These are phyloP conservation scores for Caenorhabditis remanei DNA, from an alignment of 1,140 invertebrate species.

Conservation along the genomic window DNA sequence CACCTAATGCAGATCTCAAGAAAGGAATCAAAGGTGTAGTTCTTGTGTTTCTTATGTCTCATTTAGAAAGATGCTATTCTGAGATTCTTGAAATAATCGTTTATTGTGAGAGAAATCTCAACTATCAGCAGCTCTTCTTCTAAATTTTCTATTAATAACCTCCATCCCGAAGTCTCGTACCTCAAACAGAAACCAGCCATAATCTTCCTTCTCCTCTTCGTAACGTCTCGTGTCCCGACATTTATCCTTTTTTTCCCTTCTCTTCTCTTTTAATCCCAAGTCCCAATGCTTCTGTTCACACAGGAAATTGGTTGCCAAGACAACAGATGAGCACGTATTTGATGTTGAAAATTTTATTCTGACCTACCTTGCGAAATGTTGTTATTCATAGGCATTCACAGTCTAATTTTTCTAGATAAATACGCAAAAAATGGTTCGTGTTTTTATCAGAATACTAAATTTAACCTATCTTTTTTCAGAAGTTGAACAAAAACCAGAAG, in stretches of 20 bases:
- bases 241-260: background rate
- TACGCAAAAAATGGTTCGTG: background rate
- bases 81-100: background rate
- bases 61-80: background rate
- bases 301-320: background rate
- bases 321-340: conserved; percentile 9
- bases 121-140: no score
- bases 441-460: background rate
- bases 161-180: no score
- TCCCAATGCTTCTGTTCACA: no score
- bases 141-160: no score
- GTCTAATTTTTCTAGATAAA: conserved; percentile 10
- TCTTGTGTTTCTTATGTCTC: background rate
- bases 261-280: background rate
- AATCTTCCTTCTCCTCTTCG: no score
- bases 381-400: conserved; percentile 30
- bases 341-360: background rate
- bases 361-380: background rate
- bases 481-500: background rate
- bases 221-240: no score
- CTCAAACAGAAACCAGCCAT: no score
- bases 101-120: no score
- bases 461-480: background rate
- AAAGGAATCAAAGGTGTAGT: background rate
- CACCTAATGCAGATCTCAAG: no score